These are phyloP conservation scores for Lycaena phlaeas DNA, from an alignment of 2,888 invertebrate species.

Conservation along the genomic window DNA sequence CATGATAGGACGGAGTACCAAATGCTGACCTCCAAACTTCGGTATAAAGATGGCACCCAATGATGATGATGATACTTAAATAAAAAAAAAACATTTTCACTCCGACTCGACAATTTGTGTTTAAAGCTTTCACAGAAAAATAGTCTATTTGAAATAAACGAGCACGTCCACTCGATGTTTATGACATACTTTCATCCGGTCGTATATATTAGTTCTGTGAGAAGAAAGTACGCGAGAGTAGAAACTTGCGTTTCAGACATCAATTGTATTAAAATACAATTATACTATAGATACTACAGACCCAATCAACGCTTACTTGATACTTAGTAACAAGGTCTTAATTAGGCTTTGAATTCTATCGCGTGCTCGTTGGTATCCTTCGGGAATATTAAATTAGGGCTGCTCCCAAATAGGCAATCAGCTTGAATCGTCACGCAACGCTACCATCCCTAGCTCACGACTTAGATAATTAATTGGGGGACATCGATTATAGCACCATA, in stretches of 20 bases:
- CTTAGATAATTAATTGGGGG: conserved; percentile 25
- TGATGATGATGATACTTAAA: no score
- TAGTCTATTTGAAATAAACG: conserved; percentile 22
- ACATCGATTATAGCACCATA: conserved; percentile 21
- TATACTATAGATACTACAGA: no score
- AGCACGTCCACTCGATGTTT: conserved; percentile 19
- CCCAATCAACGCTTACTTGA: neutral
- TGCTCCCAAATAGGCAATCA: conserved; percentile 20
- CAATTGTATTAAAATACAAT: neutral
- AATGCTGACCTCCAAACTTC: no score
- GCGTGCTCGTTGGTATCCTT: conserved; percentile 23
- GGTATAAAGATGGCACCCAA: no score
- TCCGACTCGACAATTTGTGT: conserved; percentile 17
- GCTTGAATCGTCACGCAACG: conserved; percentile 23
- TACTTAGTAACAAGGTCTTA: conserved; percentile 10
- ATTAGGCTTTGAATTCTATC: conserved; percentile 19
- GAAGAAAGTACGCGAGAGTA: conserved; percentile 21
- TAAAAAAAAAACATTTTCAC: neutral
- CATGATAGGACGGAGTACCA: no score
- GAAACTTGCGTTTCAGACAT: conserved; percentile 1
- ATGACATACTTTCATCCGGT: conserved; percentile 29
- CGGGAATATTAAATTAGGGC: conserved; percentile 24
- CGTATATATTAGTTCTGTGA: conserved; percentile 20
- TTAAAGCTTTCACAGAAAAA: conserved; percentile 24
- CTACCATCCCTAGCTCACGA: conserved; percentile 13